Evolutionary conservation across 2,113 vertebrate genomes (phyloP).

Genomic region (Pangasianodon hypophthalmus): DNA sequence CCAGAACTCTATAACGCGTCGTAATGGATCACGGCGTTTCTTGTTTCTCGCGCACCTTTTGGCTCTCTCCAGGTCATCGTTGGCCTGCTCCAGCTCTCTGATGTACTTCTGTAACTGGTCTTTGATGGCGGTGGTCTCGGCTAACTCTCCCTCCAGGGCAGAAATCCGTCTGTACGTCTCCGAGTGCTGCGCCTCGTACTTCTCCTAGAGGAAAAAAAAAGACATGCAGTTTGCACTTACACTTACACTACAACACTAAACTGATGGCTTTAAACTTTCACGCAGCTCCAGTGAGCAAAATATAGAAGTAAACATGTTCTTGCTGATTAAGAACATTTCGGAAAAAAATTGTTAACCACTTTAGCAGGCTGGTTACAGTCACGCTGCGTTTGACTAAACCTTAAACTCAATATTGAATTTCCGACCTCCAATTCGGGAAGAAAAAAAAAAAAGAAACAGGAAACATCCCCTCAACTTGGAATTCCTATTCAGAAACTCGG

Average conservation of each 20-base stretch:
- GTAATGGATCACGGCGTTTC: background rate
- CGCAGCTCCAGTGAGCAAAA: background rate
- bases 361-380: background rate
- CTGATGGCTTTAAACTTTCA: background rate
- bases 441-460: background rate
- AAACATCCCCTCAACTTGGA: background rate
- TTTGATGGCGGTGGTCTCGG: slow-evolving; percentile 85
- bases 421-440: background rate
- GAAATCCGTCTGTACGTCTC: slow-evolving; percentile 88
- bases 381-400: too few species aligned
- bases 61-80: slow-evolving; percentile 94
- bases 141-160: slow-evolving; percentile 85
- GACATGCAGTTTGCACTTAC: background rate
- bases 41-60: slow-evolving; percentile 79
- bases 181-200: slow-evolving; percentile 85
- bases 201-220: slow-evolving; percentile 76
- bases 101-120: slow-evolving; percentile 97
- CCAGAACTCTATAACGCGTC: background rate
- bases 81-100: slow-evolving; percentile 91
- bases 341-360: background rate
- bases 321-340: background rate
- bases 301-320: background rate
- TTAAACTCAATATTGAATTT: background rate
- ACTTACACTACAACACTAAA: background rate
- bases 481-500: background rate